Percentiles rank a stretch among this genome's conserved stretches.
phyloP scores from a whole-genome alignment of 1,140 invertebrate genomes.

The Elymnias hypermnestra region DNA sequence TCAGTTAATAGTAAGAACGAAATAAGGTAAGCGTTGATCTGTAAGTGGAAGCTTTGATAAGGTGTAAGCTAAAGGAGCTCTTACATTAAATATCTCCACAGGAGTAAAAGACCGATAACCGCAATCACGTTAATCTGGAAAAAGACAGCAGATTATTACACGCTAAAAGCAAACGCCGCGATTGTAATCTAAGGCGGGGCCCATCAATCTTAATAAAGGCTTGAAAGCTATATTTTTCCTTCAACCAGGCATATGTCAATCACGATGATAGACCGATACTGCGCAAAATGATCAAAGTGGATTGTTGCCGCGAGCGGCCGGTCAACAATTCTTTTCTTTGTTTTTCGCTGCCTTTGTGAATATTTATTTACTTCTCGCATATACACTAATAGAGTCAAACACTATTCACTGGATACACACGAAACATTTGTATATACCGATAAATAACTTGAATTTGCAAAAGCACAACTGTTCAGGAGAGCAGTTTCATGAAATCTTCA shows the following conservation, averaged over 20 bases:
- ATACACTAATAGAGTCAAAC: background rate
- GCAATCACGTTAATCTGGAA: conserved; percentile 1
- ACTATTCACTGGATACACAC: too few species aligned
- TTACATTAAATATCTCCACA: too few species aligned
- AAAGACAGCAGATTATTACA: conserved; percentile 12
- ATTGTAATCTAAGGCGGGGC: conserved; percentile 21
- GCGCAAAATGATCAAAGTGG: conserved; percentile 13
- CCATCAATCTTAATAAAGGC: conserved; percentile 46
- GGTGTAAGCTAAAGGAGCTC: too few species aligned
- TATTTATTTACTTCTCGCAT: conserved; percentile 10
- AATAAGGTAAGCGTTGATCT: too few species aligned
- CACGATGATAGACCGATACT: conserved; percentile 22
- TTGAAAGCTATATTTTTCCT: conserved; percentile 30
- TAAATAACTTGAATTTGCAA: too few species aligned
- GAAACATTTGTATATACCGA: too few species aligned
- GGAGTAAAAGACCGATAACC: background rate
- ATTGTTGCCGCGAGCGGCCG: conserved; percentile 6
- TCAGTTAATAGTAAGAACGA: too few species aligned
- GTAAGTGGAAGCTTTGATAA: too few species aligned
- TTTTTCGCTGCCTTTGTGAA: conserved; percentile 13
- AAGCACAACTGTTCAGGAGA: too few species aligned
- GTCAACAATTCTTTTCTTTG: conserved; percentile 5
- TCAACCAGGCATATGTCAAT: conserved; percentile 19
- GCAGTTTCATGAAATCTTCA: too few species aligned
- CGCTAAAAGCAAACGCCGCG: conserved; percentile 32